Base-by-base conservation (phyloP, 2,797 vertebrate species). In the Chelon auratus region DNA sequence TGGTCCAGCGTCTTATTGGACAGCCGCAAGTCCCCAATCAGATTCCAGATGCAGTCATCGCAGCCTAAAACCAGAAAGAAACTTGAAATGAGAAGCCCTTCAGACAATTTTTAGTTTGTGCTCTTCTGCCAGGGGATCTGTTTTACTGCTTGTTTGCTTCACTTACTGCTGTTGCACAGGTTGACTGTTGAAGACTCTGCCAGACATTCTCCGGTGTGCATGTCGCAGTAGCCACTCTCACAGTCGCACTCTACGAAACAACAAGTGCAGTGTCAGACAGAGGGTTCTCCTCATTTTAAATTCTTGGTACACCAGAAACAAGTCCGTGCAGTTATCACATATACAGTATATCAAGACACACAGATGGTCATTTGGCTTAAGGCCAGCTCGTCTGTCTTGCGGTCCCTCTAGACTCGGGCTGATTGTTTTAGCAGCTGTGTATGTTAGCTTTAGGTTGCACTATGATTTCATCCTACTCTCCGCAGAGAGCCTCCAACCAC, bases 1-100 rank as follows among this genome's bases (percentile, higher is more conserved):
- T 97, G 94, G 56, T 98, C 96, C 0, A 97, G 91, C 2, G 96
- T 94, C 78, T 96, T 94, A 7, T 95, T 95, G 6, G 97, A 95
- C 73, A 93, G 72, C 36, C 84, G 87, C 53, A 99, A 87, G 84
- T 99, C 98, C 20, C 96, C 94, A 11, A 96, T 97, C 91, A 99
- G 93, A 88, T 96, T 95, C 97, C 97, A 98, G 74, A 97, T 95
- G 47, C 98, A 99, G 45, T 97, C 96, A 66, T 99, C 96, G 33
- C 98, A 99, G 81, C 93, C 98, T 99, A 78, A 60, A 78, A 62
- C 9, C 51, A 47, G 33, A 50, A 24, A 14, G 0, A 22, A 18
- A 30, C n/a, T 4, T 24, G 15, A 12, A 45, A 62, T 33, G 20
- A 17, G 13, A 14, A 10, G 40, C 24, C 24, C 24, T 26, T 26